Conservation (phyloP, 2,797 vertebrate species). For the Gobionotothen gibberifrons region DNA sequence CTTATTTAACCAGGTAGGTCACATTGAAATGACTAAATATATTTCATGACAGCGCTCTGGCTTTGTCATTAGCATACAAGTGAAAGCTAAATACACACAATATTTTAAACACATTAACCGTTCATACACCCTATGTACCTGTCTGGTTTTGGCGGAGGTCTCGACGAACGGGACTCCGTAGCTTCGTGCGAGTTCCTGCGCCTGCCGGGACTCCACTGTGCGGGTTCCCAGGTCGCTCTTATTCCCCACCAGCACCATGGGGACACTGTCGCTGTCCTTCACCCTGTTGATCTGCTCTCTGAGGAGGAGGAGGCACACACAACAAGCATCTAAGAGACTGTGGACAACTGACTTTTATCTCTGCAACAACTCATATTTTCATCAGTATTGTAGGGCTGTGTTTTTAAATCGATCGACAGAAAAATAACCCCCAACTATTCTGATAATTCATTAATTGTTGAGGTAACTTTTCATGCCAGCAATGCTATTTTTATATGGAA, state of each 20-base stretch:
- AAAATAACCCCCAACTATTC: too few relatives aligned
- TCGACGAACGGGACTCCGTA: constrained; percentile 86
- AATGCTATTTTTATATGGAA: too few relatives aligned
- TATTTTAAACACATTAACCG: too few relatives aligned
- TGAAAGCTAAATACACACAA: too few relatives aligned
- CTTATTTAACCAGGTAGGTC: too few relatives aligned
- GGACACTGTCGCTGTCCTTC: constrained; percentile 87
- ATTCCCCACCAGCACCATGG: constrained; percentile 87
- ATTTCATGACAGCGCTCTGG: too few relatives aligned
- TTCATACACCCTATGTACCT: constrained; percentile 64
- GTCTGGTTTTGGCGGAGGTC: constrained; percentile 87
- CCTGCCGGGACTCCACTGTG: constrained; percentile 80
- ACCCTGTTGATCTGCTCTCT: constrained; percentile 89
- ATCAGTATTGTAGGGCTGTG: too few relatives aligned
- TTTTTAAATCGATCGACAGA: too few relatives aligned
- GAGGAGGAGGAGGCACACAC: background rate
- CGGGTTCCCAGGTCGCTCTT: constrained; percentile 84
- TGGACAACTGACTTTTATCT: background rate
- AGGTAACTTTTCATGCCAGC: too few relatives aligned
- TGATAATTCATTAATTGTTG: too few relatives aligned
- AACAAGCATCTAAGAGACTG: background rate
- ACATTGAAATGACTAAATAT: too few relatives aligned
- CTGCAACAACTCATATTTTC: background rate
- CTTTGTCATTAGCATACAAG: too few relatives aligned
- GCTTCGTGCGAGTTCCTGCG: constrained; percentile 83